A percentile compares a stretch with the other conserved stretches of the same genome.
Evolutionary conservation across 1,140 invertebrate species (phyloP).

Genomic region (Temnothorax longispinosus): DNA sequence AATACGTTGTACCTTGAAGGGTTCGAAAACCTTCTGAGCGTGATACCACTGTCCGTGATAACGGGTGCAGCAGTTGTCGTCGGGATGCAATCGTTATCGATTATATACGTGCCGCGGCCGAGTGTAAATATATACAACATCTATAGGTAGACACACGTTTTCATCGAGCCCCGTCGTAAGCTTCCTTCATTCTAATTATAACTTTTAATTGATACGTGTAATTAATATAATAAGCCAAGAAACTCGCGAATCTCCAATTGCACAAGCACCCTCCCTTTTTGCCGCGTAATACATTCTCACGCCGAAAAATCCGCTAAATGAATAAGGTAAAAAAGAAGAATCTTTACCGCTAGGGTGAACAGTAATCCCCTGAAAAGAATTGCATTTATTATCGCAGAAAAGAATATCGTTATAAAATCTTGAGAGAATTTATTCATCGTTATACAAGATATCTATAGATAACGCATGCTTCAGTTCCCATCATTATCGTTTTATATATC

Average conservation of each 20-base stretch:
- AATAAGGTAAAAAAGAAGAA: background rate
- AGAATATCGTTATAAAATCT: background rate
- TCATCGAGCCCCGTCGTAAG: slow-evolving; percentile 61
- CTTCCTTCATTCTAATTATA: slow-evolving; percentile 74
- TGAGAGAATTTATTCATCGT: slow-evolving; percentile 6
- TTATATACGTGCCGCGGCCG: slow-evolving; percentile 38
- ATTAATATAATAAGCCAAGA: slow-evolving; percentile 66
- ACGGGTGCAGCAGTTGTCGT: slow-evolving; percentile 16
- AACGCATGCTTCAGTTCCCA: background rate
- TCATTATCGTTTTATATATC: background rate
- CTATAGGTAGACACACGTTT: slow-evolving; percentile 35
- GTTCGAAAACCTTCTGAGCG: slow-evolving; percentile 21
- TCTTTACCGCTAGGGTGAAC: background rate
- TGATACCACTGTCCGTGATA: slow-evolving; percentile 46
- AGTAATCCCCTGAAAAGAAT: background rate
- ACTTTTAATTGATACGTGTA: slow-evolving; percentile 75
- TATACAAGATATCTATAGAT: background rate
- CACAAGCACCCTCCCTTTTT: background rate
- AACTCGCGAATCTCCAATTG: slow-evolving; percentile 50
- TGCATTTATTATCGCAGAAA: background rate
- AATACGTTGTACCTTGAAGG: slow-evolving; percentile 6
- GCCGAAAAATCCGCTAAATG: background rate
- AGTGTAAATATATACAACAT: slow-evolving; percentile 50
- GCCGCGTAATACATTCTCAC: slow-evolving; percentile 11
- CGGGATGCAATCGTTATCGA: slow-evolving; percentile 42